These are phyloP conservation scores for Stomatorhinus ivindoensis DNA, from an alignment of 2,113 vertebrate species.

Conservation along the genomic window DNA sequence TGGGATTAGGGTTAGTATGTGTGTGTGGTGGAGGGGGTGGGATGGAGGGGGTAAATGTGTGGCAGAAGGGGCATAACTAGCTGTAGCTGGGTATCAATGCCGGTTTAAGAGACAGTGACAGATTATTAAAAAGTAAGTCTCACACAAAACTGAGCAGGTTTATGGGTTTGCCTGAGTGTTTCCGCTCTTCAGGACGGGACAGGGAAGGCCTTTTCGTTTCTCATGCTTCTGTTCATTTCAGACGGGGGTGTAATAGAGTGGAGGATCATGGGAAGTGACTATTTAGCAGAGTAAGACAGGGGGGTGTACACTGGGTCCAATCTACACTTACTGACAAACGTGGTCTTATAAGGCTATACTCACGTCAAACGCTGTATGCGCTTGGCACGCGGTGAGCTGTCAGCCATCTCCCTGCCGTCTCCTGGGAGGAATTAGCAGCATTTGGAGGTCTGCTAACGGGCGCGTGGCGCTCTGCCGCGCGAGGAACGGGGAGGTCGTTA, in stretches of 20 bases:
- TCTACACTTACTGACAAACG: neutral
- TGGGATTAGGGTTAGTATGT: constrained; percentile 10
- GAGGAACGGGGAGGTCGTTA: neutral
- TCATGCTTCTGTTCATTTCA: neutral
- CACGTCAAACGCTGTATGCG: neutral
- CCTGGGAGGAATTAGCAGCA: neutral
- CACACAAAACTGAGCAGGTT: neutral
- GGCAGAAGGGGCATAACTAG: neutral
- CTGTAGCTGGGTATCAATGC: no score
- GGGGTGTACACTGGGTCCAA: neutral
- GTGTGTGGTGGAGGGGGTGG: neutral
- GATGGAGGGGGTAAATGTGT: no score
- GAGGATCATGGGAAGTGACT: neutral
- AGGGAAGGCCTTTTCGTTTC: neutral
- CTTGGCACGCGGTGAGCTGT: neutral
- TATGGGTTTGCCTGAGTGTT: neutral
- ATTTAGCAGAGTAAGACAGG: neutral
- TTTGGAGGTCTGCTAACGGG: neutral
- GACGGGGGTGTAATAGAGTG: neutral
- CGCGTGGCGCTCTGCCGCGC: neutral
- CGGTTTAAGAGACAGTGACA: no score
- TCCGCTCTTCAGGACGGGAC: neutral
- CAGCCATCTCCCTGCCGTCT: neutral
- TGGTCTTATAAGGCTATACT: neutral
- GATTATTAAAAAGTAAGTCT: neutral